Evolutionary conservation across 2,113 vertebrate species (phyloP).

Genomic region (Sebastes schlegelii): DNA sequence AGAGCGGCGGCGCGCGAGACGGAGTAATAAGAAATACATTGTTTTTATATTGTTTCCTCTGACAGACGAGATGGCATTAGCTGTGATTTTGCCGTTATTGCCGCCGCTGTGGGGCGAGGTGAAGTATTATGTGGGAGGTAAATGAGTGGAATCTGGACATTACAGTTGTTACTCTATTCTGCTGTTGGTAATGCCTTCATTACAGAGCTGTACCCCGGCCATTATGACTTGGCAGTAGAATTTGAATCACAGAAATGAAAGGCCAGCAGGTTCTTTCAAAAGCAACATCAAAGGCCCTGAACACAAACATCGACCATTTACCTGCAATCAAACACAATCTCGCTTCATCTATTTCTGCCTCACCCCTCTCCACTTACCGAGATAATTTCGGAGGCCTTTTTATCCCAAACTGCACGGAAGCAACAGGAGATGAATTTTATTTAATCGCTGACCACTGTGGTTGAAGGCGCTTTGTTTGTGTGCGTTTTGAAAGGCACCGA

Average conservation of each 20-base stretch:
- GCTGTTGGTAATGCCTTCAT: constrained; percentile 75
- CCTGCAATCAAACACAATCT: constrained; percentile 79
- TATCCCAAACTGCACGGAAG: constrained; percentile 53
- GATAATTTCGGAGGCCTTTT: constrained; percentile 60
- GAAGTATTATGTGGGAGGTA: constrained; percentile 74
- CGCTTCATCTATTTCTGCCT: constrained; percentile 56
- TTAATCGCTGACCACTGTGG: constrained; percentile 46
- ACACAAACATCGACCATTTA: constrained; percentile 71
- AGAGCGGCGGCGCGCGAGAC: constrained; percentile 42
- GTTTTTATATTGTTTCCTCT: constrained; percentile 78
- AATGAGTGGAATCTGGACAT: constrained; percentile 75
- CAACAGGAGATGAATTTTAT: constrained; percentile 66
- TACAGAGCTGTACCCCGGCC: constrained; percentile 64
- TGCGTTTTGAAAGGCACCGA: constrained; percentile 22
- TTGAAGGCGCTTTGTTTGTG: constrained; percentile 42
- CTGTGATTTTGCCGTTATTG: constrained; percentile 68
- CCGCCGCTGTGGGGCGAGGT: constrained; percentile 48
- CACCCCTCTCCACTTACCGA: constrained; percentile 52
- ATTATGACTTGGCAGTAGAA: constrained; percentile 67
- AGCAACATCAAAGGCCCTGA: constrained; percentile 60
- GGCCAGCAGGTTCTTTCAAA: constrained; percentile 71
- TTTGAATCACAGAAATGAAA: constrained; percentile 74
- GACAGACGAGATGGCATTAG: constrained; percentile 66
- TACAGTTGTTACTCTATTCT: constrained; percentile 61
- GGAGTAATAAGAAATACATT: constrained; percentile 73